phyloP scores from a whole-genome alignment of 2,888 invertebrate genomes.

The Agrotis exclamationis region DNA sequence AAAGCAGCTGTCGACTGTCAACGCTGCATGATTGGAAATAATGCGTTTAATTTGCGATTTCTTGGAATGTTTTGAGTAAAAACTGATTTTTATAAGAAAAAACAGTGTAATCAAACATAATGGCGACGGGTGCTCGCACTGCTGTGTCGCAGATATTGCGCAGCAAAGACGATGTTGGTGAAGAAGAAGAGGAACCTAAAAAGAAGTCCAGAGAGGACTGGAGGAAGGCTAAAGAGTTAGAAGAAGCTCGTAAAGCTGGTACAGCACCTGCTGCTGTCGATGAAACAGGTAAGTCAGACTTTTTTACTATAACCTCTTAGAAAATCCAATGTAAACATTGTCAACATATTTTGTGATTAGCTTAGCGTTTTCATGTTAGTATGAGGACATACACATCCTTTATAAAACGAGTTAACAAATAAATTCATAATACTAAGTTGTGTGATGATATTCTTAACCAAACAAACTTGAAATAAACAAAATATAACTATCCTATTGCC shows the following conservation, averaged over 20 bases:
- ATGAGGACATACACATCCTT: not conserved
- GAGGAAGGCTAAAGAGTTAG: constrained; percentile 99
- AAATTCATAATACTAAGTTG: not conserved
- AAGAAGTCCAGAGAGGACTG: constrained; percentile 98
- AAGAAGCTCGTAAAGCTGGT: constrained; percentile 99
- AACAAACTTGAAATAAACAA: not conserved
- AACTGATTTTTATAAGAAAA: not conserved
- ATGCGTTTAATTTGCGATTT: not conserved
- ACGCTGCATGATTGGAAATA: not conserved
- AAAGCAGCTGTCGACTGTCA: constrained; percentile 31
- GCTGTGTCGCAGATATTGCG: constrained; percentile 95
- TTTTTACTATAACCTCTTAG: not conserved
- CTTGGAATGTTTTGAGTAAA: not conserved
- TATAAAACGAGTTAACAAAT: not conserved
- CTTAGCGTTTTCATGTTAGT: not conserved
- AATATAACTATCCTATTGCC: not conserved
- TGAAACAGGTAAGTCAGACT: constrained; percentile 90
- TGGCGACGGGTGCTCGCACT: constrained; percentile 84
- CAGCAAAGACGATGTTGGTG: constrained; percentile 91
- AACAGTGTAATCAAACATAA: constrained; percentile 55
- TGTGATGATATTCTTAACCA: not conserved
- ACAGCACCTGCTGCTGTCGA: constrained; percentile 97
- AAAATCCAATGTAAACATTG: constrained; percentile 21
- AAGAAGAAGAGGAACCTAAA: constrained; percentile 94
- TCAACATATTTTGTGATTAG: not conserved